Conservation (phyloP, 2,797 vertebrate genomes). For the Syncerus caffer region DNA sequence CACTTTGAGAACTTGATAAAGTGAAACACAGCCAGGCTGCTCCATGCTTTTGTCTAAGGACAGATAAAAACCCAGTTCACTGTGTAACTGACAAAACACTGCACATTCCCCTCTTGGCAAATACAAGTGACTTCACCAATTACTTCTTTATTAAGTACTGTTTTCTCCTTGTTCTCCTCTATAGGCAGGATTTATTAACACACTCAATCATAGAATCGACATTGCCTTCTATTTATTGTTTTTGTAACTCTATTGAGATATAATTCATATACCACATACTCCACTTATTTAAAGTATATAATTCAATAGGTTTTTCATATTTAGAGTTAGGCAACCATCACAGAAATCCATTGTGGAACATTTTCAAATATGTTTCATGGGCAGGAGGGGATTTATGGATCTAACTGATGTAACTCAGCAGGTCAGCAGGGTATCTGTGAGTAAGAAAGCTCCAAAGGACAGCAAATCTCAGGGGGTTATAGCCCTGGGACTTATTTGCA, state of each 20-base stretch:
- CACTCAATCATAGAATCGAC: not conserved
- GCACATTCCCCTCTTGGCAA: not conserved
- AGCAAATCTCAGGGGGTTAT: not conserved
- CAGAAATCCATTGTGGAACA: not conserved
- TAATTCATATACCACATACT: not conserved
- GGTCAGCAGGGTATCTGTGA: not conserved
- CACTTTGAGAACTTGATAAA: not conserved
- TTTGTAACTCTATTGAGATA: not conserved
- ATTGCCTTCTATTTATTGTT: not conserved
- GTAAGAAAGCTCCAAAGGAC: not conserved
- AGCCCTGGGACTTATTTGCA: not conserved
- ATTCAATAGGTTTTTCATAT: not conserved
- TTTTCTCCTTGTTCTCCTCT: not conserved
- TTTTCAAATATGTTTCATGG: not conserved
- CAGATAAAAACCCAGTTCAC: not conserved
- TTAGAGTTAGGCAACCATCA: not conserved
- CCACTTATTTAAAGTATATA: not conserved
- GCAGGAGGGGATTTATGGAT: not conserved
- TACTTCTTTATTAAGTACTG: not conserved
- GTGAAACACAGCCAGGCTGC: not conserved
- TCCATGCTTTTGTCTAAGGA: not conserved
- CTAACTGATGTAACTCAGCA: not conserved
- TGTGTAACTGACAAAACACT: not conserved
- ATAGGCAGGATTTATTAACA: not conserved
- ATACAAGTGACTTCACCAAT: not conserved